A percentile compares a stretch with the other conserved stretches of the same genome.
These are phyloP conservation scores for Agraylea sexmaculata DNA, from an alignment of 1,140 invertebrate species.

Conservation along the genomic window DNA sequence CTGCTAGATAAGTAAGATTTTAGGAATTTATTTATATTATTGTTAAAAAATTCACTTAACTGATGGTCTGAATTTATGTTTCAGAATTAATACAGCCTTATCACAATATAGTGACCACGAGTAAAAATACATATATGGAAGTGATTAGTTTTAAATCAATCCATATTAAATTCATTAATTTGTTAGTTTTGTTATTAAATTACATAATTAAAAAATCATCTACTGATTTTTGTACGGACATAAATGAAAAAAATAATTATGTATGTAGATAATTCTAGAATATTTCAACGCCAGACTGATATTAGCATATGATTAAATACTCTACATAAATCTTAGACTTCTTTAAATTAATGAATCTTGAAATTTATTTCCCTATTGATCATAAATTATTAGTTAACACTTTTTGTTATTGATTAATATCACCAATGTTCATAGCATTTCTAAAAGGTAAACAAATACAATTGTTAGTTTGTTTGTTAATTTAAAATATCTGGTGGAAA, in stretches of 20 bases:
- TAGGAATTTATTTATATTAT: background rate
- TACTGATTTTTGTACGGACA: slow-evolving; percentile 1
- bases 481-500: too few relatives aligned
- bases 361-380: too few relatives aligned
- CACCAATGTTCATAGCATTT: too few relatives aligned
- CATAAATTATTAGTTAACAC: too few relatives aligned
- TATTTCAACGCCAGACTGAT: background rate
- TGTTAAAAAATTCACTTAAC: background rate
- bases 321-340: too few relatives aligned
- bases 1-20: slow-evolving; percentile 30
- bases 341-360: too few relatives aligned
- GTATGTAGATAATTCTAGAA: slow-evolving; percentile 13
- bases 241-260: slow-evolving; percentile 11
- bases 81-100: slow-evolving; percentile 20
- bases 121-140: slow-evolving; percentile 8
- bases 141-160: too few relatives aligned
- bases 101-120: slow-evolving; percentile 20
- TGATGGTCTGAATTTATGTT: slow-evolving; percentile 6
- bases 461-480: too few relatives aligned
- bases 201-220: background rate
- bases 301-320: too few relatives aligned
- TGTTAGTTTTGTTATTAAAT: background rate
- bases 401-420: too few relatives aligned
- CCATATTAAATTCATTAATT: too few relatives aligned
- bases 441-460: too few relatives aligned